Percentiles rank a stretch among this genome's conserved stretches.
phyloP scores from a whole-genome alignment of 2,113 vertebrate genomes.

The Brachyhypopomus gauderio region DNA sequence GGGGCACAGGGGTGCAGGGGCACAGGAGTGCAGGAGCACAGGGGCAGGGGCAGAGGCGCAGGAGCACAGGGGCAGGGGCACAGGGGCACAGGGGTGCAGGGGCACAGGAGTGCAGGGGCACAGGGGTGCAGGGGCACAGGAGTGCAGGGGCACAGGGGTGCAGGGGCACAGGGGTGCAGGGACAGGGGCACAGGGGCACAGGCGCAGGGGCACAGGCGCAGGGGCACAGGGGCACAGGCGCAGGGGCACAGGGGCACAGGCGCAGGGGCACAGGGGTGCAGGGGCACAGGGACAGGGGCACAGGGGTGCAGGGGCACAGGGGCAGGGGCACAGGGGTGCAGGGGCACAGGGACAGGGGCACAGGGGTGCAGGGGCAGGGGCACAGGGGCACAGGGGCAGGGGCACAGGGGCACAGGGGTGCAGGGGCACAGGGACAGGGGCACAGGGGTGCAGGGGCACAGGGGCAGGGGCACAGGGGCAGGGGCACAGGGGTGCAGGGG shows the following conservation, averaged over 20 bases:
- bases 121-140: not conserved
- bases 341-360: constrained; percentile 23
- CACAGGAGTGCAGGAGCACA: too few species aligned
- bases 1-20: constrained; percentile 54
- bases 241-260: constrained; percentile 10
- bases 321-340: constrained; percentile 61
- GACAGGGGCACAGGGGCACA: constrained; percentile 5
- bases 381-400: constrained; percentile 30
- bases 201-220: constrained; percentile 59
- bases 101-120: constrained; percentile 27
- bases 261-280: constrained; percentile 61
- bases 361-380: too few species aligned
- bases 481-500: constrained; percentile 4
- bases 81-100: constrained; percentile 65
- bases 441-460: not conserved
- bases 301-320: not conserved
- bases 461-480: constrained; percentile 60
- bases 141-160: constrained; percentile 62
- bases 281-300: constrained; percentile 23
- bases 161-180: constrained; percentile 30
- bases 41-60: too few species aligned
- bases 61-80: constrained; percentile 43
- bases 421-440: constrained; percentile 32
- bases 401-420: constrained; percentile 65
- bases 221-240: constrained; percentile 17